Conservation (phyloP, 2,797 vertebrate genomes). For the Malurus splendens region DNA sequence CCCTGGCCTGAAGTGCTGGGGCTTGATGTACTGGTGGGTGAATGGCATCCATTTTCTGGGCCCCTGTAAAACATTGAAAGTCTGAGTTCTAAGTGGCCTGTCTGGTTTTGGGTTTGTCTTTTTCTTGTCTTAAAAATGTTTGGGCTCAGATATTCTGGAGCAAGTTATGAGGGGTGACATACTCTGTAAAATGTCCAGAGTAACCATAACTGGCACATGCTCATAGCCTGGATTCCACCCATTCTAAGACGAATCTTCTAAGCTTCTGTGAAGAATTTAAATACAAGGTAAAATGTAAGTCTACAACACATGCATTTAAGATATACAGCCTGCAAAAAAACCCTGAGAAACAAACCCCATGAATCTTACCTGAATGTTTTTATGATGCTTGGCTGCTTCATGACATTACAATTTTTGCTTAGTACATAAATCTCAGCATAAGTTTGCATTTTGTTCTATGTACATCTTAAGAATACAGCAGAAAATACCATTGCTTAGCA, state of each 20-base stretch:
- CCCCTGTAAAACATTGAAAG: background rate
- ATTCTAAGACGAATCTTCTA: background rate
- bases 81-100: background rate
- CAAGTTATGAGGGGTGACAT: background rate
- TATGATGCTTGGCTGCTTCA: background rate
- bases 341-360: background rate
- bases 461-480: slow-evolving; percentile 23
- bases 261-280: background rate
- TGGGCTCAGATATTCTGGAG: background rate
- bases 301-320: background rate
- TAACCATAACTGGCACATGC: background rate
- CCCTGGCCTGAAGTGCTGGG: background rate
- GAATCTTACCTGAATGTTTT: slow-evolving; percentile 11
- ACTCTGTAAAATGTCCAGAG: background rate
- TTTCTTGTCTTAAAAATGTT: background rate
- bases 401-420: slow-evolving; percentile 11
- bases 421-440: background rate
- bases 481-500: slow-evolving; percentile 38
- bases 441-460: slow-evolving; percentile 35
- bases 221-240: background rate
- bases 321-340: background rate
- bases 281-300: background rate
- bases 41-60: background rate
- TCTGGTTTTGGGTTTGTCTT: background rate
- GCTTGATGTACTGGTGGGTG: background rate